phyloP scores from a whole-genome alignment of 2,113 vertebrate genomes.

The Isichthys henryi region DNA sequence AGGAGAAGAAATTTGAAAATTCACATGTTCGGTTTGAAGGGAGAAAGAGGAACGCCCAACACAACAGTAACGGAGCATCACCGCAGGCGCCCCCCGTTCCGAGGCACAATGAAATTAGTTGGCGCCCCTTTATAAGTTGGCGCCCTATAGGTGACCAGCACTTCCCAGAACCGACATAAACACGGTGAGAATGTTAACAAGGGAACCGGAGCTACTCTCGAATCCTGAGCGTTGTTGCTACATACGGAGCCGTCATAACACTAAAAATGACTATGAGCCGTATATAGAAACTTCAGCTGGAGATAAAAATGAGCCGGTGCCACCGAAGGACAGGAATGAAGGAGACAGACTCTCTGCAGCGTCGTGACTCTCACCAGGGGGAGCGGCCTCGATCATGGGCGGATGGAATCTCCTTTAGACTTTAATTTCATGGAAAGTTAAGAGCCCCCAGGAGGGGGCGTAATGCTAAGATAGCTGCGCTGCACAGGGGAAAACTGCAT shows the following conservation, averaged over 20 bases:
- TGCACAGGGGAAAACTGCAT: background rate
- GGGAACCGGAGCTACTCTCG: background rate
- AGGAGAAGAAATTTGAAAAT: background rate
- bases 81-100: background rate
- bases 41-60: background rate
- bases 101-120: background rate
- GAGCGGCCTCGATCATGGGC: background rate
- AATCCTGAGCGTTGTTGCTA: background rate
- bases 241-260: background rate
- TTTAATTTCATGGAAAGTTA: constrained; percentile 59
- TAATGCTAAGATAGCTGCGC: constrained; percentile 32
- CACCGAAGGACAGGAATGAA: background rate
- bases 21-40: background rate
- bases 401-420: constrained; percentile 33
- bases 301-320: background rate
- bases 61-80: background rate
- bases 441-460: constrained; percentile 43
- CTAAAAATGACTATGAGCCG: background rate
- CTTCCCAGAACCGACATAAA: background rate
- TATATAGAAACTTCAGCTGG: background rate
- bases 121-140: background rate
- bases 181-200: background rate
- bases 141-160: background rate
- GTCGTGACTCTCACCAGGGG: background rate
- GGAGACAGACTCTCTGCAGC: constrained; percentile 21